Base-by-base conservation (phyloP, 2,888 invertebrate species). In the Amphipyra tragopoginis region DNA sequence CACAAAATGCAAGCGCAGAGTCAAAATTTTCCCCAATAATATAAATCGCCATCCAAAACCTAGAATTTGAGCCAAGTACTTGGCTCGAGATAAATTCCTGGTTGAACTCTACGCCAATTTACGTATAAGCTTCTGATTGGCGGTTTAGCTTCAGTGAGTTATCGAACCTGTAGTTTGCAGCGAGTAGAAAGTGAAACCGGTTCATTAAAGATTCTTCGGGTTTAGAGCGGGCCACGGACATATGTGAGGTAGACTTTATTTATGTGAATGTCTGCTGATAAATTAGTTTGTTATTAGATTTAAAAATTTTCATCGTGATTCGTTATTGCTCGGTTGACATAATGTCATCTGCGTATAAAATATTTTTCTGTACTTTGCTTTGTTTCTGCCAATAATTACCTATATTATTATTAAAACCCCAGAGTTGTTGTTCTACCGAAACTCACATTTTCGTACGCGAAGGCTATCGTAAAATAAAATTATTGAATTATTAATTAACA, bases 61-160 rank as follows among this genome's bases (percentile, higher is more conserved):
- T 40, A 14, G 33, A 34, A 34, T 34, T 34, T 33, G 34, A 10
- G 13, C 13, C 11, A 36, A 5, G 9, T 36, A 36, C 36, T 36
- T 36, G 36, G 36, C 36, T 36, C 36, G 15, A 10, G 36, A 48
- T 48, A 15, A 15, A 36, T 48, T 48, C 15, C 15, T 36, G 47
- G 34, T 15, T 13, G 48, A 38, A 49, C 36, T 49, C 21, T 15
- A 38, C 38, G 48, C 36, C 48, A 49, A 49, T 38, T 21, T 49
- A 21, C 29, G 39, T 50, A n/a, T n/a, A 39, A n/a, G 39, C 39
- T 48, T 50, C 39, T 50, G 50, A 50, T 50, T 50, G 50, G 50
- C 39, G 50, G 50, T 50, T 26, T 50, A 39, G 50, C 50, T 50
- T 15, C 26, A 50, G 39, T 29, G 50, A 50, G 39, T 39, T 39